Conservation (phyloP, 2,888 invertebrate species). For the Idaea straminata region DNA sequence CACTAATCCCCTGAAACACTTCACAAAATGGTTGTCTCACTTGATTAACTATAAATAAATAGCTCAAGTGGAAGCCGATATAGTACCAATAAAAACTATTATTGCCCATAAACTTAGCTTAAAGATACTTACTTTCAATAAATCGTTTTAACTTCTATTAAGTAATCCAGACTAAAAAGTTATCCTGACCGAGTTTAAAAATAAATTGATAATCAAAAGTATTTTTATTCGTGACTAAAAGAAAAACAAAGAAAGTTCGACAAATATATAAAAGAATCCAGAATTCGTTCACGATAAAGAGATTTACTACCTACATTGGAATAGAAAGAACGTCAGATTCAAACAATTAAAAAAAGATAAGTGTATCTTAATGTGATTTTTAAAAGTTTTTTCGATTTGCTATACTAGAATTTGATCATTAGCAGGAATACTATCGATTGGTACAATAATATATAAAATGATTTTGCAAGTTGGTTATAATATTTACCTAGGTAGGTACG, state of each 20-base stretch:
- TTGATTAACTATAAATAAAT: slow-evolving; percentile 23
- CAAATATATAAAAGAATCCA: too few species aligned
- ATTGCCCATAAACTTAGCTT: slow-evolving; percentile 31
- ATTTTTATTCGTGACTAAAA: background rate
- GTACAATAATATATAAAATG: too few species aligned
- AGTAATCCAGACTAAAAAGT: slow-evolving; percentile 6
- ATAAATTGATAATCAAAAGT: background rate
- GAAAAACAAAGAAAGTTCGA: slow-evolving; percentile 11
- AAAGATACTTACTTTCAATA: slow-evolving; percentile 9
- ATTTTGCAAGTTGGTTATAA: too few species aligned
- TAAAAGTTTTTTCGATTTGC: too few species aligned
- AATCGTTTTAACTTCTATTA: slow-evolving; percentile 13
- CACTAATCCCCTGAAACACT: slow-evolving; percentile 3
- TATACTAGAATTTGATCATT: too few species aligned
- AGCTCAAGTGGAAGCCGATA: slow-evolving; percentile 2
- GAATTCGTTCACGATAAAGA: too few species aligned
- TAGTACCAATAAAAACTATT: slow-evolving; percentile 26
- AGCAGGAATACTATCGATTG: too few species aligned
- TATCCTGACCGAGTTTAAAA: background rate
- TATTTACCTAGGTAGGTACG: too few species aligned
- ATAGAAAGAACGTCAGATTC: too few species aligned
- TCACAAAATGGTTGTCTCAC: slow-evolving; percentile 18
- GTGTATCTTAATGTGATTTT: too few species aligned
- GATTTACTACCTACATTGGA: too few species aligned
- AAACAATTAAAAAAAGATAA: too few species aligned